Base-by-base conservation (phyloP, 1,140 invertebrate species). In the Cepaea nemoralis region DNA sequence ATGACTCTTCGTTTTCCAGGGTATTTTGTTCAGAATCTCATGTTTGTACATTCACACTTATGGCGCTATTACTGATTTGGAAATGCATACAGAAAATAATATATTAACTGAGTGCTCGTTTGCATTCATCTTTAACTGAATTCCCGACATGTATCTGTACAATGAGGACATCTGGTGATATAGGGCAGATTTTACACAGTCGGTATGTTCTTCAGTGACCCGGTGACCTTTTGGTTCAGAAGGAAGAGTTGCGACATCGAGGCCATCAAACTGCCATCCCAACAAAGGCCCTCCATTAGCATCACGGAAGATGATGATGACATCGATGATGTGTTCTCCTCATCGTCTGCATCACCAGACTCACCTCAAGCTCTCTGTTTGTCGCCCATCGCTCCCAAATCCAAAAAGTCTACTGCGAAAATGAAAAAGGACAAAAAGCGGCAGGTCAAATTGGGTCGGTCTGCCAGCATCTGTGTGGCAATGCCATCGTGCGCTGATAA, bases 141-240 rank as follows among this genome's bases (percentile, higher is more conserved):
- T n/a, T n/a, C n/a, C n/a, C n/a, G n/a, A n/a, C n/a, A n/a, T n/a
- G n/a, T n/a, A n/a, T n/a, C n/a, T n/a, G n/a, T n/a, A n/a, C n/a
- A n/a, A n/a, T n/a, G n/a, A n/a, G n/a, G n/a, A n/a, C n/a, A n/a
- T n/a, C n/a, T n/a, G n/a, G n/a, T n/a, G n/a, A n/a, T n/a, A n/a
- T 45, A 45, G 42, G 42, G 8, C 42, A 45, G 42, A 10, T 45
- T 45, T 19, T 10, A 24, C 19, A 10, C 33, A 16, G 73, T n/a
- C 50, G 66, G 2, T 24, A 80, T 80, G 78, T 80, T 80, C 39
- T 48, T 80, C 27, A 71, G 67, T 37, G 78, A 80, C 37, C 78
- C 78, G 3, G 69, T 80, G 0, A 73, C 42, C 3, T 16, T 80
- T 14, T 80, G 78, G 78, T 80, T 80, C 48, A 24, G 78, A 27